Conservation (phyloP, 1,140 invertebrate species). For the Penaeus japonicus region DNA sequence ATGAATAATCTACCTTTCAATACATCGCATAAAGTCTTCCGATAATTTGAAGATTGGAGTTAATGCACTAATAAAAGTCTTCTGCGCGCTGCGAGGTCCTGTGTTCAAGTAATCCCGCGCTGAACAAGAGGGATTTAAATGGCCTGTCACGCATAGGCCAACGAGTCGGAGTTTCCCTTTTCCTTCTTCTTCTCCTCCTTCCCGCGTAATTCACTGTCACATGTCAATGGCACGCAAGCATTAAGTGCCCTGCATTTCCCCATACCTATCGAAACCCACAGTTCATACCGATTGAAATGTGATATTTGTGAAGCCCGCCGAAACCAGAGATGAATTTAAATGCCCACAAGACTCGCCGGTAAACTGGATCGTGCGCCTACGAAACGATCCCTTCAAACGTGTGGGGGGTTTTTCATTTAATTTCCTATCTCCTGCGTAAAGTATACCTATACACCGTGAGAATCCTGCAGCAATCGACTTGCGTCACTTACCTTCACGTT, state of each 20-base stretch:
- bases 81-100: too few relatives aligned
- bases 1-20: too few relatives aligned
- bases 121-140: constrained; percentile 32
- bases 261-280: neutral
- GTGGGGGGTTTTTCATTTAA: neutral
- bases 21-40: too few relatives aligned
- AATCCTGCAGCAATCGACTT: neutral
- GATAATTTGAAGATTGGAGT: too few relatives aligned
- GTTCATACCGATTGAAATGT: neutral
- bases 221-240: neutral
- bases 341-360: constrained; percentile 17
- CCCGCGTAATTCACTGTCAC: constrained; percentile 20
- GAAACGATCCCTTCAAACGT: constrained; percentile 19
- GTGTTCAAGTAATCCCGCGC: constrained; percentile 11
- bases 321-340: constrained; percentile 2
- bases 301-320: neutral
- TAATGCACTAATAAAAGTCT: too few relatives aligned
- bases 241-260: neutral
- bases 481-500: constrained; percentile 46
- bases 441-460: constrained; percentile 7
- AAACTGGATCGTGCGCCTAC: constrained; percentile 25
- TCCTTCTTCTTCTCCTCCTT: neutral
- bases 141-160: constrained; percentile 17
- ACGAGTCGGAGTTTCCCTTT: too few relatives aligned
- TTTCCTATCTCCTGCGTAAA: neutral